Conservation (phyloP, 2,113 vertebrate species). For the Cebidichthys violaceus region DNA sequence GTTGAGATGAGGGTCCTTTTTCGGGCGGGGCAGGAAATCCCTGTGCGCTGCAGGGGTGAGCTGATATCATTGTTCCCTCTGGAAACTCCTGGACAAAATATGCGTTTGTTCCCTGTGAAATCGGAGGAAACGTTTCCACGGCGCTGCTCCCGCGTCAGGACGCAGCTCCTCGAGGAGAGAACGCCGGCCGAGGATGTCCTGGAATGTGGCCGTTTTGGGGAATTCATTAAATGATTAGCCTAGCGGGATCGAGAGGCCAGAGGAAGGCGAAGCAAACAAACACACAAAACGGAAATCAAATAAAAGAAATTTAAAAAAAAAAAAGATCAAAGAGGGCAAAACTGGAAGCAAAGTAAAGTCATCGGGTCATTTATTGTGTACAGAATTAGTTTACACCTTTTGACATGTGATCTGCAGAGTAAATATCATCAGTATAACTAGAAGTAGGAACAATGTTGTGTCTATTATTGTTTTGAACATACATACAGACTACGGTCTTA, state of each 20-base stretch:
- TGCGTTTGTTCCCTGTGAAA: conserved; percentile 70
- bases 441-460: no score
- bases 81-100: conserved; percentile 65
- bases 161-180: conserved; percentile 40
- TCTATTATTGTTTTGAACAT: no score
- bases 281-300: no score
- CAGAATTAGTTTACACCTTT: no score
- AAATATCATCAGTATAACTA: no score
- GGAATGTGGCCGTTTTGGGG: conserved; percentile 59
- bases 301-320: no score
- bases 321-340: not conserved
- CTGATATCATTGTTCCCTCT: conserved; percentile 78
- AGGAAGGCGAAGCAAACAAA: conserved; percentile 22
- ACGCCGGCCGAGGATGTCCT: conserved; percentile 38
- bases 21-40: conserved; percentile 69
- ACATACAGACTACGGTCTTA: no score
- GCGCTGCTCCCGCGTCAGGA: conserved; percentile 35
- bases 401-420: no score
- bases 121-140: conserved; percentile 61
- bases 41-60: conserved; percentile 39
- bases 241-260: conserved; percentile 8
- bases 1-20: conserved; percentile 26
- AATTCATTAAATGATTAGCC: conserved; percentile 53
- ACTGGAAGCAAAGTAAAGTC: no score
- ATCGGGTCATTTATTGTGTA: no score